Base-by-base conservation (phyloP, 2,113 vertebrate species). In the Coptodon rendalli region DNA sequence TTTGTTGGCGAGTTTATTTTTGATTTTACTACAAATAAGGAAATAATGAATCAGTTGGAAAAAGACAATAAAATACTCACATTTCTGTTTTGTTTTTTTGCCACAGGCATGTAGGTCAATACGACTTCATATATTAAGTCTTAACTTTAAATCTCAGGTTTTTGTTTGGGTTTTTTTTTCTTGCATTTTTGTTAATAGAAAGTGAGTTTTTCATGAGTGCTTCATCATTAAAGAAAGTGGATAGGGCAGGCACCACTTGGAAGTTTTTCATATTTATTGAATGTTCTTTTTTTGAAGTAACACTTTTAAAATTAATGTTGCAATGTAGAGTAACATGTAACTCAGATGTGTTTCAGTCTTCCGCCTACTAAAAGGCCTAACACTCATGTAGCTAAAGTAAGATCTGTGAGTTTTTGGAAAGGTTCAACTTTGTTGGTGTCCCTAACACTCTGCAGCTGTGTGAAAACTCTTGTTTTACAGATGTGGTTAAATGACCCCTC, bases 401-500 rank as follows among this genome's bases (percentile, higher is more conserved):
- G 10, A 82, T 79, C 61, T 84, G n/a, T 88, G 61, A 87, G 48
- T 48, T 66, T 66, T 84, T 87, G 79, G 73, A 56, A 76, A 83
- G 80, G 92, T 86, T 36, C 73, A 82, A 13, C 17, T 52, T 87
- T 91, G 81, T 86, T 95, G 89, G n/a, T 94, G 90, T 90, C 82
- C 83, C 89, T 94, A 92, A 94, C 85, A 63, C 83, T 91, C 56
- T 93, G 87, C 91, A 94, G 92, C 92, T 94, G 88, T 94, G 90
- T 94, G 92, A 94, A 94, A 93, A 92, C 89, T 93, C 89, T 95
- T 94, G 87, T 93, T 95, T 95, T 94, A 92, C 92, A 95, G 91
- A 94, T 94, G 93, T 94, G 93, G 87, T 94, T 90, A 90, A 94
- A 92, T 95, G 89, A 93, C 52, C 76, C 88, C 85, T 53, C 89